These are phyloP conservation scores for Orchestes rusci DNA, from an alignment of 2,888 invertebrate species.

Conservation along the genomic window DNA sequence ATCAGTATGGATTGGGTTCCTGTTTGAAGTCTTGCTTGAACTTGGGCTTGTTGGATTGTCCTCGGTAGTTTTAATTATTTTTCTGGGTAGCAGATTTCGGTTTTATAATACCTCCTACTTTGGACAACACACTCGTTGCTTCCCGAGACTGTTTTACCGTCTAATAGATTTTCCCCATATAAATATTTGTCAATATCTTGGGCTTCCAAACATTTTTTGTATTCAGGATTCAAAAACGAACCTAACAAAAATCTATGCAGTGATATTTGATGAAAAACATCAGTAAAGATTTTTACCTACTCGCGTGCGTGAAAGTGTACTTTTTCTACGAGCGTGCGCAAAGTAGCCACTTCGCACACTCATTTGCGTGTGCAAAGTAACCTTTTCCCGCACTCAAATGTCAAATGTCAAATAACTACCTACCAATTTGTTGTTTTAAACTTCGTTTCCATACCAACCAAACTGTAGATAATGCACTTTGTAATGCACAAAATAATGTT, in stretches of 20 bases:
- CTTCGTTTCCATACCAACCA: too few relatives aligned
- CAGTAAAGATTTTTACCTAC: not conserved
- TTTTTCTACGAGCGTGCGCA: too few relatives aligned
- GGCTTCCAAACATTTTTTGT: slow-evolving; percentile 8
- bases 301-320: too few relatives aligned
- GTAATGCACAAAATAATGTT: too few relatives aligned
- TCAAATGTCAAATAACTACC: too few relatives aligned
- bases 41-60: slow-evolving; percentile 4
- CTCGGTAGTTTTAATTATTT: slow-evolving; percentile 6
- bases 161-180: slow-evolving; percentile 9
- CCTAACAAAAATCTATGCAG: slow-evolving; percentile 9
- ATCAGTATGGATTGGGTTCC: slow-evolving; percentile 2
- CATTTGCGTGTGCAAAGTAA: too few relatives aligned
- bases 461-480: too few relatives aligned
- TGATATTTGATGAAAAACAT: slow-evolving; percentile 6
- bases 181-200: slow-evolving; percentile 8
- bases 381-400: too few relatives aligned
- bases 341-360: too few relatives aligned
- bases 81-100: slow-evolving; percentile 5
- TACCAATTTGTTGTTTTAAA: too few relatives aligned
- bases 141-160: slow-evolving; percentile 6
- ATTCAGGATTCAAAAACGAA: slow-evolving; percentile 6
- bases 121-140: slow-evolving; percentile 3
- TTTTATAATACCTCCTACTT: slow-evolving; percentile 6
- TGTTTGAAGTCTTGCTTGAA: slow-evolving; percentile 8